These are phyloP conservation scores for Theretra japonica DNA, from an alignment of 2,888 invertebrate genomes.

Conservation along the genomic window DNA sequence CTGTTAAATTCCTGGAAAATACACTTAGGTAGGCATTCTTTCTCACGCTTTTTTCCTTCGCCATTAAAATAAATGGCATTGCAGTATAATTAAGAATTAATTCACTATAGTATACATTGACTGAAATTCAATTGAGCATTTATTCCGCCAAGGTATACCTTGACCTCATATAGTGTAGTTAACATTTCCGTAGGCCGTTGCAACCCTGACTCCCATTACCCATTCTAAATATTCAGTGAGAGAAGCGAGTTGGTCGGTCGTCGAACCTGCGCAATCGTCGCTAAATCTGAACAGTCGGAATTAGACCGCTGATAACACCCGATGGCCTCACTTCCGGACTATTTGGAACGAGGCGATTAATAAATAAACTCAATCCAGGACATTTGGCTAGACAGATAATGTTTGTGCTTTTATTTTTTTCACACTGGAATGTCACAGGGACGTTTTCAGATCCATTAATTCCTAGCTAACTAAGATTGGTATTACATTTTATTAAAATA, in stretches of 20 bases:
- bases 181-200: background rate
- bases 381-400: background rate
- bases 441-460: no score
- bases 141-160: background rate
- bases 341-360: conserved; percentile 39
- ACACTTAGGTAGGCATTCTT: no score
- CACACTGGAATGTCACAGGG: no score
- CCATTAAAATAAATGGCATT: no score
- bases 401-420: no score
- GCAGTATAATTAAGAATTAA: no score
- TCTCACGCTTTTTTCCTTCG: no score
- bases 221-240: conserved; percentile 34
- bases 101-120: no score
- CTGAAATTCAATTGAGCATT: no score
- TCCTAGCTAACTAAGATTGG: no score
- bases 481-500: no score
- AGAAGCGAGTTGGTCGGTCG: conserved; percentile 40
- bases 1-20: no score
- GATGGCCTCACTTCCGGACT: conserved; percentile 40
- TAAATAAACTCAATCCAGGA: background rate
- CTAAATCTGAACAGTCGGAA: conserved; percentile 50
- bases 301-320: conserved; percentile 12
- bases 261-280: conserved; percentile 45
- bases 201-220: background rate
- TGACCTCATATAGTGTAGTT: background rate